Base-by-base conservation (phyloP, 2,113 vertebrate genomes). In the Dolichallabes microphthalmus region DNA sequence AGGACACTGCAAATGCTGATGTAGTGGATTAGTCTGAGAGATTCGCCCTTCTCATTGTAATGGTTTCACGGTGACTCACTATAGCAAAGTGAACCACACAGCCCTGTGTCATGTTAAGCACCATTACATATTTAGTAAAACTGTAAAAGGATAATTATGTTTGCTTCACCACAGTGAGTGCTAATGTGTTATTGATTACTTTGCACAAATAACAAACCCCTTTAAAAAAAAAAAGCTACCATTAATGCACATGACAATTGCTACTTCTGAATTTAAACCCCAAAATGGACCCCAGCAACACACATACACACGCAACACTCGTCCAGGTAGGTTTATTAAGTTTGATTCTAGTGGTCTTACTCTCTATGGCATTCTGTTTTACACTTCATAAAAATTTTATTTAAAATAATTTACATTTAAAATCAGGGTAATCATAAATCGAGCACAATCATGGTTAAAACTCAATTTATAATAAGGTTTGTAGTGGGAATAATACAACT, bases 131-230 rank as follows among this genome's bases (percentile, higher is more conserved):
- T 77, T 77, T 57, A 57, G 50, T 32, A 57, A 32, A 77, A 77
- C 57, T 19, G 8, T 30, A 20, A 19, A 57, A 20, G 75, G n/a
- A 77, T 77, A 57, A 77, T 55, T 30, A 57, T 77, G 75, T 32
- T 77, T 52, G 80, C 39, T 69, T 53, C 30, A 25, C 80, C 66
- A 81, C 79, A 60, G 79, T 50, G n/a, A 27, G 58, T 52, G 80
- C 64, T 82, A 82, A 82, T 82, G 80, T 66, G 64, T 52, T 66
- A 82, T 82, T 66, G 61, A 82, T 82, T 82, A 66, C 39, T 82
- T 81, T 50, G n/a, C 27, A 53, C 63, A 68, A 39, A 53, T 52
- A 17, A 82, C 25, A 52, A 82, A 53, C 39, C 61, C 61, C 12
- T 55, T 53, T 15, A 68, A 82, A 82, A 45, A 25, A 68, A 82